A percentile compares a stretch with the other conserved stretches of the same genome.
Conservation (phyloP, 2,888 invertebrate genomes). For the Luperina testacea region DNA sequence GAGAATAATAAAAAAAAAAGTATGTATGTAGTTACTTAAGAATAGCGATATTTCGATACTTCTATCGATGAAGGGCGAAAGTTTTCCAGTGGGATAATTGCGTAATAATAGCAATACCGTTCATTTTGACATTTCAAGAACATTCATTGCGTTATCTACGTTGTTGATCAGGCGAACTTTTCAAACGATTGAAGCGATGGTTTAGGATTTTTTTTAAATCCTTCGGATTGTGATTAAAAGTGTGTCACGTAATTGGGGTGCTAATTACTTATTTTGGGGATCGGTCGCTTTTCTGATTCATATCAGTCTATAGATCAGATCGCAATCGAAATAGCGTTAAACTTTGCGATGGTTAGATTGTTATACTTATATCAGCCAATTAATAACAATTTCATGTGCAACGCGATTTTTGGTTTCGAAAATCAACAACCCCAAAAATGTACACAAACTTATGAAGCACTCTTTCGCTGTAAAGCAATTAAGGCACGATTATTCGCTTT, state of each 20-base stretch:
- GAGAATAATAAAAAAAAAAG: too few relatives aligned
- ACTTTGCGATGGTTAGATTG: neutral
- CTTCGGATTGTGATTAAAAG: neutral
- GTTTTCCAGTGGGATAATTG: neutral
- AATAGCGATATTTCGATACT: neutral
- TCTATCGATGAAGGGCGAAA: neutral
- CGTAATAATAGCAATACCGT: neutral
- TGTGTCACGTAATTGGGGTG: too few relatives aligned
- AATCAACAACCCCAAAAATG: constrained; percentile 15
- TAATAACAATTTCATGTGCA: neutral
- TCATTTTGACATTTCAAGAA: neutral
- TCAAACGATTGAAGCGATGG: neutral
- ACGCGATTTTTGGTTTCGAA: neutral
- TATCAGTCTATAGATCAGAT: too few relatives aligned
- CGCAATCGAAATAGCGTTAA: neutral
- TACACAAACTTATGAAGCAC: constrained; percentile 12
- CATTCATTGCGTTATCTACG: neutral
- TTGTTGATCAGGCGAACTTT: neutral
- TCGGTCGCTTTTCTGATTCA: neutral
- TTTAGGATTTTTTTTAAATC: neutral
- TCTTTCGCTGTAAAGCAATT: constrained; percentile 44
- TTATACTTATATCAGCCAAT: neutral
- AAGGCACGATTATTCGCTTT: constrained; percentile 45
- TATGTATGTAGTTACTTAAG: too few relatives aligned
- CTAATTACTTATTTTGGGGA: neutral